Base-by-base conservation (phyloP, 2,888 invertebrate species). In the Caradrina kadenii region DNA sequence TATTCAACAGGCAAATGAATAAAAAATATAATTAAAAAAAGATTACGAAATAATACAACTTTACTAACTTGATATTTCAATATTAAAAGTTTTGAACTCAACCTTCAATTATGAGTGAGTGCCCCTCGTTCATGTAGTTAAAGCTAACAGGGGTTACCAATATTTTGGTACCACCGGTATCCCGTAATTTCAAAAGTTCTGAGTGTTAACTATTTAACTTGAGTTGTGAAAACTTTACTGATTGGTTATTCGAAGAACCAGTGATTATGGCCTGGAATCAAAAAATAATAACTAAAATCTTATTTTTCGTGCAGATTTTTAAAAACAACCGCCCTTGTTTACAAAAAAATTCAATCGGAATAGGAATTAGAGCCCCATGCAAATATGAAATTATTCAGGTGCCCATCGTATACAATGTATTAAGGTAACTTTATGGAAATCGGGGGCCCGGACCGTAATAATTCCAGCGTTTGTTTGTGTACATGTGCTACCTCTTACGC, bases 381-480 rank as follows among this genome's bases (percentile, higher is more conserved):
- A 75, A 81, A 85, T 85, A 76, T 81, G 63, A 73, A 83, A 83
- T 82, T 80, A 85, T 85, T 81, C 81, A 80, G 84, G 69, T 73
- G 78, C 68, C 70, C 74, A 68, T 73, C 64, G 60, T 73, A 75
- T 77, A 83, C 78, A 81, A 82, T 73, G 61, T 83, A 85, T 83
- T 80, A 69, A 75, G 73, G 70, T 70, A 80, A 78, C 81, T 85
- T 73, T 83, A 83, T 83, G 82, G 81, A 83, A 83, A 85, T 83
- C 54, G 67, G 31, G 50, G 66, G 55, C 65, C 71, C 75, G 58
- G 63, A 72, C 75, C 75, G 70, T 81, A 83, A 83, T 85, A 85
- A 83, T 76, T 82, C 66, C 52, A 71, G 54, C 83, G 70, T 83
- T 85, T 85, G 79, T 70, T 83, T 77, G 83, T 74, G 62, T 79